Evolutionary conservation across 2,888 invertebrate species (phyloP).

Genomic region (Campopleginae sp.): DNA sequence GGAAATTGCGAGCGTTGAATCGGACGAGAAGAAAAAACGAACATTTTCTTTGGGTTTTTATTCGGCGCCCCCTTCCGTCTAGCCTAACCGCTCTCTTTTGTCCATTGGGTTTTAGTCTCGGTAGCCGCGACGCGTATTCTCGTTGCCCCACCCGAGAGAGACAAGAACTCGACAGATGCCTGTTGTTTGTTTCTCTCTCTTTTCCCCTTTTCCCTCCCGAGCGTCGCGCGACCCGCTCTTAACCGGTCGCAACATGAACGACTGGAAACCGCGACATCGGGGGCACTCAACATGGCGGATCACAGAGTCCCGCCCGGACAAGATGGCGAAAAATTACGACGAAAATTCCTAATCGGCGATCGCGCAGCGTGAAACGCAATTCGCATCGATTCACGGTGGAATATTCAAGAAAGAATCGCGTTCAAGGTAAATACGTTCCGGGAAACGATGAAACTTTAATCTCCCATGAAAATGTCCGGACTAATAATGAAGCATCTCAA

Average conservation of each 20-base stretch:
- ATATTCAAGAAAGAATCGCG: background rate
- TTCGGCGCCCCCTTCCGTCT: background rate
- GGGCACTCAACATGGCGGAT: slow-evolving; percentile 81
- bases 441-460: slow-evolving; percentile 8
- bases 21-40: background rate
- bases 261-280: slow-evolving; percentile 77
- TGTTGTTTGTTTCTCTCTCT: slow-evolving; percentile 58
- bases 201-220: slow-evolving; percentile 58
- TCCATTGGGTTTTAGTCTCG: slow-evolving; percentile 30
- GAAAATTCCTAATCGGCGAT: slow-evolving; percentile 25
- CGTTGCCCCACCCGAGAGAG: slow-evolving; percentile 62
- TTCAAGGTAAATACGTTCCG: slow-evolving; percentile 19
- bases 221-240: slow-evolving; percentile 60
- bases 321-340: slow-evolving; percentile 79
- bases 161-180: slow-evolving; percentile 62
- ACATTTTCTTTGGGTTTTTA: slow-evolving; percentile 15
- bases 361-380: background rate
- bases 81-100: slow-evolving; percentile 30
- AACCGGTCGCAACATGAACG: slow-evolving; percentile 52
- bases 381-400: background rate
- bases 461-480: slow-evolving; percentile 62
- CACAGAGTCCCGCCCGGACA: slow-evolving; percentile 79
- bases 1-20: background rate
- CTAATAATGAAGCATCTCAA: slow-evolving; percentile 71
- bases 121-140: slow-evolving; percentile 56